Percentiles rank a stretch among this genome's conserved stretches.
Conservation (phyloP, 2,113 vertebrate genomes). For the Monarcha castaneiventris region DNA sequence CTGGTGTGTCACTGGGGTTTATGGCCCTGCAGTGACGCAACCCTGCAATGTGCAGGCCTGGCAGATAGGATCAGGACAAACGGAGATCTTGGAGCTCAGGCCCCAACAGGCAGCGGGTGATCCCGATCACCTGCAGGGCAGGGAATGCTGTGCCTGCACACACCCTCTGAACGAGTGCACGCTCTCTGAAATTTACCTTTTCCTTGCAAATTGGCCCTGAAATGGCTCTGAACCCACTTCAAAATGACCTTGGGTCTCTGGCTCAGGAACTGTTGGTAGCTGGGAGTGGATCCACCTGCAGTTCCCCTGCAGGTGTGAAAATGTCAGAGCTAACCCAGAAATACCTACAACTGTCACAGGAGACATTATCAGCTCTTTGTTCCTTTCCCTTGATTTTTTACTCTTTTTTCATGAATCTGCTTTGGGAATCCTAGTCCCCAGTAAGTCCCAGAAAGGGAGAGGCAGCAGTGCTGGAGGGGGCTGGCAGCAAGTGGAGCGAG, state of each 20-base stretch:
- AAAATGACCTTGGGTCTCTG: neutral
- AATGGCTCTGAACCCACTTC: neutral
- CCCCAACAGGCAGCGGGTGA: conserved; percentile 20
- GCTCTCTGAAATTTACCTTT: neutral
- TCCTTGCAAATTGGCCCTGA: neutral
- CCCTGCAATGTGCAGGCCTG: neutral
- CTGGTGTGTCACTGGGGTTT: neutral
- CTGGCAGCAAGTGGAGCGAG: fast-evolving
- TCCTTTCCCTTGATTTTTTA: neutral
- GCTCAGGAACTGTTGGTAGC: neutral
- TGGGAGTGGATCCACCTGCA: neutral
- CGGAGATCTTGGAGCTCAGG: conserved; percentile 20
- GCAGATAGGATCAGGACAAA: conserved; percentile 31
- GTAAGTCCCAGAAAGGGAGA: neutral
- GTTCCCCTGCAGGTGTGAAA: neutral
- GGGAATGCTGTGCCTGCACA: conserved; percentile 19
- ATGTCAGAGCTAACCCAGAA: neutral
- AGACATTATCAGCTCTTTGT: neutral
- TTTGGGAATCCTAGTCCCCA: neutral
- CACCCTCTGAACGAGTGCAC: neutral
- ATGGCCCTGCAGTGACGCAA: neutral
- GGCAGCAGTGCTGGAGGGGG: neutral
- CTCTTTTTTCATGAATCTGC: neutral
- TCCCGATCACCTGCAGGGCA: neutral
- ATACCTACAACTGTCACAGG: neutral